Percentiles rank a stretch among this genome's conserved stretches.
These are phyloP conservation scores for Cladopsammia gracilis DNA, from an alignment of 64 coral and sea anemone genomes.

Conservation along the genomic window DNA sequence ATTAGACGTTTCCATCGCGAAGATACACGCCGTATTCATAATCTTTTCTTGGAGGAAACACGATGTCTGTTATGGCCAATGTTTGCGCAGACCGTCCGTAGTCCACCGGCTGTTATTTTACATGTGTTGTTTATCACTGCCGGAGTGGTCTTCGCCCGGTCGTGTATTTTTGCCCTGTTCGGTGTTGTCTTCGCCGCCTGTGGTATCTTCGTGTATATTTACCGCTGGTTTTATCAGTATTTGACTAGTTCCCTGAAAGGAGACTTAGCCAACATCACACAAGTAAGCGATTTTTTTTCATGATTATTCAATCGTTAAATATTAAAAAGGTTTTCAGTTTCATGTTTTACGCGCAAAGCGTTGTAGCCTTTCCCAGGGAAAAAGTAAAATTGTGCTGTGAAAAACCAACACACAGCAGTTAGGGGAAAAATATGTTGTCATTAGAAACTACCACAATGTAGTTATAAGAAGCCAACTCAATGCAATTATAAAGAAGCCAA, in stretches of 20 bases:
- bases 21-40: constrained; percentile 55
- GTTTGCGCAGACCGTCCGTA: constrained; percentile 33
- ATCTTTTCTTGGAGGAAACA: constrained; percentile 56
- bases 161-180: constrained; percentile 22
- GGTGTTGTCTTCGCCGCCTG: not conserved
- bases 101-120: constrained; percentile 21
- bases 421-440: too few relatives aligned
- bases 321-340: not conserved
- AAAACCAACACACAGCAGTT: too few relatives aligned
- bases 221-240: constrained; percentile 59
- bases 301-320: not conserved
- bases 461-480: not conserved
- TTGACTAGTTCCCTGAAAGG: constrained; percentile 49
- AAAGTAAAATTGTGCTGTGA: not conserved
- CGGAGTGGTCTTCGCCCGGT: not conserved
- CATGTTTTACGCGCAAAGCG: not conserved
- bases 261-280: constrained; percentile 53
- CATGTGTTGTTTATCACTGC: not conserved
- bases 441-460: not conserved
- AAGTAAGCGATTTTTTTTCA: not conserved
- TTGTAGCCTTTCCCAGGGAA: not conserved
- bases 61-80: constrained; percentile 48
- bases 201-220: constrained; percentile 29
- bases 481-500: not conserved
- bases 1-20: constrained; percentile 28